These are phyloP conservation scores for Zaprionus bogoriensis DNA, from an alignment of 2,888 invertebrate species.

Conservation along the genomic window DNA sequence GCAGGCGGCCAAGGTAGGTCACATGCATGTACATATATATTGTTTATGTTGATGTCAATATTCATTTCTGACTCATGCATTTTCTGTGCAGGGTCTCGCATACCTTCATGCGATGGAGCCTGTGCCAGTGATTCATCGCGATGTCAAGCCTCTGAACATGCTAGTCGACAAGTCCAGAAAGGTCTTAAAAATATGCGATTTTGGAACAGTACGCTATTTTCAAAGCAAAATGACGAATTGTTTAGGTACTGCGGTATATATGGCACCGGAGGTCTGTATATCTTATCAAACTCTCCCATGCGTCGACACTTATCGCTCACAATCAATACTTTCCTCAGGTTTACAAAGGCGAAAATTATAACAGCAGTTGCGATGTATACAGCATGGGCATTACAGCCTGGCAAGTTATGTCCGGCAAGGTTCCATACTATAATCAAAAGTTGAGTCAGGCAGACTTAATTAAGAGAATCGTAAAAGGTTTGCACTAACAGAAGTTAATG, in stretches of 20 bases:
- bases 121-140: neutral
- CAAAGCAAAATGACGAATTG: neutral
- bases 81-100: neutral
- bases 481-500: neutral
- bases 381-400: constrained; percentile 17
- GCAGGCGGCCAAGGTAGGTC: constrained; percentile 13
- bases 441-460: neutral
- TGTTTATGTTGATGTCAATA: too few relatives aligned
- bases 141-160: constrained; percentile 12
- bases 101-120: neutral
- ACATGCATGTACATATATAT: neutral
- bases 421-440: neutral
- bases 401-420: constrained; percentile 11
- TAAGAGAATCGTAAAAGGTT: neutral
- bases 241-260: neutral
- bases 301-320: too few relatives aligned
- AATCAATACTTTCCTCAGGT: constrained; percentile 3
- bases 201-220: constrained; percentile 1
- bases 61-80: neutral
- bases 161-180: neutral
- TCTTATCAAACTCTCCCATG: neutral
- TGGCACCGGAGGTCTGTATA: constrained; percentile 21
- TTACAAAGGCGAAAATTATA: neutral
- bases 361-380: constrained; percentile 6
- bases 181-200: constrained; percentile 17